Evolutionary conservation across 2,888 invertebrate species (phyloP), one percentile per base, ranked within the genome.

Genomic region (Sinopyrophorus schimmeli): DNA sequence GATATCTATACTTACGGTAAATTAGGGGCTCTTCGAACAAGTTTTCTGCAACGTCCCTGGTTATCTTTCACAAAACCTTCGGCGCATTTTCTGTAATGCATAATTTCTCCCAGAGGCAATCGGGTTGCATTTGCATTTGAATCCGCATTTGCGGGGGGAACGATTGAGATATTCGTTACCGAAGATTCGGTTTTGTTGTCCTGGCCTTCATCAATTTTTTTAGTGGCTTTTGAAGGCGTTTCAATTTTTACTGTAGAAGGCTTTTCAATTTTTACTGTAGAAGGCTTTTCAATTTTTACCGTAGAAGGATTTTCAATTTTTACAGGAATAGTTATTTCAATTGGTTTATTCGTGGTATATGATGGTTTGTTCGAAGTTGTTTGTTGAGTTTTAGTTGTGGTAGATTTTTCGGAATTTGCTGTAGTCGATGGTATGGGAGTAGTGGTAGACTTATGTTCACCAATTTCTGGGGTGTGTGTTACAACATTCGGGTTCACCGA

Each of bases 41-140:
- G 55, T 50, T 71, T 64, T 43, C 72, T 66, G 51, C 74, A 74
- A 48, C 71, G 64, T 4, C 74, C 73, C 28, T 62, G 63, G 52
- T 72, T 70, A 54, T 74, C 73, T 34, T 68, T 65, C 1, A 64
- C 50, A 49, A 60, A 72, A 0, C 74, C 74, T 12, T 56, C 53
- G 1, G 63, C 57, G 50, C 74, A 74, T 50, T 62, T 62, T 34
- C 61, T 58, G 21, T 62, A 59, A 23, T 64, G 62, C 26, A 62
- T 17, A 26, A 65, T 54, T 55, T 69, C 70, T 0, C 66, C 66
- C 14, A 64, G 54, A 24, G 63, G 55, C n/a, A 37, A 18, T 5
- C 43, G 38, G 17, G 40, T 27, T 11, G 43, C 52, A n/a, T 27
- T 34, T 21, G 18, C 34, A 9, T 54, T 44, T n/a, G 18, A 16